Conservation (phyloP, 1,140 invertebrate species). For the Amyelois transitella region DNA sequence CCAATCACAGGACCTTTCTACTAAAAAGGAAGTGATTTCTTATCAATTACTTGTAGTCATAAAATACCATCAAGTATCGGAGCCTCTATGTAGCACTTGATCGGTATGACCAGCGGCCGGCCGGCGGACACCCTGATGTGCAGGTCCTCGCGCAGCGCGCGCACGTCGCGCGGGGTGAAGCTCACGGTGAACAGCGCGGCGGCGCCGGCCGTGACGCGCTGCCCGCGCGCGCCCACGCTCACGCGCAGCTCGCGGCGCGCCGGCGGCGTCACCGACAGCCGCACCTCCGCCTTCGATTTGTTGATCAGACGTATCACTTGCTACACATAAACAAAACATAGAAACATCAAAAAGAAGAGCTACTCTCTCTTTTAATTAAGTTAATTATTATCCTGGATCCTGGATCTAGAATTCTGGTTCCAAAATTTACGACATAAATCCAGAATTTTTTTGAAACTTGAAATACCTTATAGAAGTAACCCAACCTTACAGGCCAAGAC, state of each 20-base stretch:
- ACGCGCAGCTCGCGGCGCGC: conserved; percentile 17
- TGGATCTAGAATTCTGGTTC: too few relatives aligned
- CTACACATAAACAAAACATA: too few relatives aligned
- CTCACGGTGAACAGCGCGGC: conserved; percentile 27
- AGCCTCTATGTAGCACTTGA: conserved; percentile 43
- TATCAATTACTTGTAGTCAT: background rate
- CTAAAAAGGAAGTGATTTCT: background rate
- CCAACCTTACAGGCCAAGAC: too few relatives aligned
- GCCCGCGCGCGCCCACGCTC: conserved; percentile 17
- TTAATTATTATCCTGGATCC: too few relatives aligned
- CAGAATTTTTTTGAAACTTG: too few relatives aligned
- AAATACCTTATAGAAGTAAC: too few relatives aligned
- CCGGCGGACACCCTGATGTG: conserved; percentile 31
- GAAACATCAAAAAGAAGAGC: too few relatives aligned
- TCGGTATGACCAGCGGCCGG: conserved; percentile 21
- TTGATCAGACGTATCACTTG: conserved; percentile 26
- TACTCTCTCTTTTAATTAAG: too few relatives aligned
- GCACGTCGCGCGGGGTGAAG: conserved; percentile 32
- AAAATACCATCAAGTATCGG: conserved; percentile 40
- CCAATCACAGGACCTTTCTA: too few relatives aligned
- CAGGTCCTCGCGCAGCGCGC: conserved; percentile 25
- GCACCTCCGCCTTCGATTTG: conserved; percentile 28
- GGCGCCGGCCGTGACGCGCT: conserved; percentile 32
- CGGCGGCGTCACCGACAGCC: conserved; percentile 12
- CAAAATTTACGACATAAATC: too few relatives aligned